Percentiles rank a stretch among this genome's conserved stretches.
phyloP scores from a whole-genome alignment of 2,113 vertebrate species.

The Perca flavescens region DNA sequence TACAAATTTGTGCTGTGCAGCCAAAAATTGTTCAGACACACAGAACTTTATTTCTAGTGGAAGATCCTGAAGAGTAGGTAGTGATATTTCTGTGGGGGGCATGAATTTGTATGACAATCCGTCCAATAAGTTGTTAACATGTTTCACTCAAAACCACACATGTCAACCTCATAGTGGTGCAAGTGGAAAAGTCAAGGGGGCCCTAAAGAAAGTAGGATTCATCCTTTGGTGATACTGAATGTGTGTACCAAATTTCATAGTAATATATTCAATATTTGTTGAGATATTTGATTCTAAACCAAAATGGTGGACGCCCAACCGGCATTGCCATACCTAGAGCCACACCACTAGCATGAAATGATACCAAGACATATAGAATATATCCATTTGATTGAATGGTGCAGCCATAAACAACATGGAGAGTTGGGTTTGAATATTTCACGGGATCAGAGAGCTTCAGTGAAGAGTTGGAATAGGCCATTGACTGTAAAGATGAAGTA shows the following conservation, averaged over 20 bases:
- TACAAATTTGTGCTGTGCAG: neutral
- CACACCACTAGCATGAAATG: too few relatives aligned
- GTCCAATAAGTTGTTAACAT: neutral
- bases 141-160: neutral
- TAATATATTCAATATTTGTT: neutral
- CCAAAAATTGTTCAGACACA: neutral
- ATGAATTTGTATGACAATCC: neutral
- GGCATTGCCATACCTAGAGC: neutral
- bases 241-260: neutral
- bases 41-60: neutral
- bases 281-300: neutral
- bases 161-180: neutral
- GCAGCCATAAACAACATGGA: too few relatives aligned
- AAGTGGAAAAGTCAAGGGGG: neutral
- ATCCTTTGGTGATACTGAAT: neutral
- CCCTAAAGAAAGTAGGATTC: neutral
- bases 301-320: neutral
- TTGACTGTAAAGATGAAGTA: too few relatives aligned
- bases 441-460: too few relatives aligned
- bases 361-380: too few relatives aligned
- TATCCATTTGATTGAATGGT: too few relatives aligned
- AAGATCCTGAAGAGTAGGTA: neutral
- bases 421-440: too few relatives aligned
- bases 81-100: neutral
- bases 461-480: too few relatives aligned